Conservation (phyloP, 1,140 invertebrate species). For the Pteromalus puparum region DNA sequence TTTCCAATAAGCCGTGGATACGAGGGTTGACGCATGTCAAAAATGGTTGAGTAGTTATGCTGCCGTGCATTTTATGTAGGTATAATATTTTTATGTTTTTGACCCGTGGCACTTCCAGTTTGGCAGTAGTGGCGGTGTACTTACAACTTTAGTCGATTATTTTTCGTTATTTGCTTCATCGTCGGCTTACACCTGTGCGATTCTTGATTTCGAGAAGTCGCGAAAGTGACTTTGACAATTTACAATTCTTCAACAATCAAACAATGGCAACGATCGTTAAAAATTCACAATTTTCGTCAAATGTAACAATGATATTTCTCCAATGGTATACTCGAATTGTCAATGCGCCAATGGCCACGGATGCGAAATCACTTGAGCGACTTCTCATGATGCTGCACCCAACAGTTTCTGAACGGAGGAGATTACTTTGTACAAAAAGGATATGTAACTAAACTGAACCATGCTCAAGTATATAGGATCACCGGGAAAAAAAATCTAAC, state of each 20-base stretch:
- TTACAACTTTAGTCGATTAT: slow-evolving; percentile 14
- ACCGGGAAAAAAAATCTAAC: background rate
- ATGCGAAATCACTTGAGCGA: background rate
- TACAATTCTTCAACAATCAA: background rate
- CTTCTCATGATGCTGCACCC: background rate
- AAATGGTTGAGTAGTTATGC: background rate
- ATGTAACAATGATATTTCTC: background rate
- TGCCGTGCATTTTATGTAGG: background rate
- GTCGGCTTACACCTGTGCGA: background rate
- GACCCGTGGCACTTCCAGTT: slow-evolving; percentile 45
- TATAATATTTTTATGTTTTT: slow-evolving; percentile 1
- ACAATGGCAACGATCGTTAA: background rate
- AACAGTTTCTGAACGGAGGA: slow-evolving; percentile 11
- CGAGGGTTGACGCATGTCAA: background rate
- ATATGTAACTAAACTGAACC: background rate
- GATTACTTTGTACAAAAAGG: background rate
- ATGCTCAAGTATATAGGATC: background rate
- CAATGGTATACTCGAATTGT: too few species aligned
- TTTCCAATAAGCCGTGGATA: background rate
- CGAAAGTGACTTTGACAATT: slow-evolving; percentile 15
- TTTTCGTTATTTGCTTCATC: background rate
- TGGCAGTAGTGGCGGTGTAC: slow-evolving; percentile 44
- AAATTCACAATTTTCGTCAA: background rate
- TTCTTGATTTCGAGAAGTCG: background rate
- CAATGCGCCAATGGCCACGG: background rate